Base-by-base conservation (phyloP, 2,113 vertebrate genomes). In the Apteryx owenii region DNA sequence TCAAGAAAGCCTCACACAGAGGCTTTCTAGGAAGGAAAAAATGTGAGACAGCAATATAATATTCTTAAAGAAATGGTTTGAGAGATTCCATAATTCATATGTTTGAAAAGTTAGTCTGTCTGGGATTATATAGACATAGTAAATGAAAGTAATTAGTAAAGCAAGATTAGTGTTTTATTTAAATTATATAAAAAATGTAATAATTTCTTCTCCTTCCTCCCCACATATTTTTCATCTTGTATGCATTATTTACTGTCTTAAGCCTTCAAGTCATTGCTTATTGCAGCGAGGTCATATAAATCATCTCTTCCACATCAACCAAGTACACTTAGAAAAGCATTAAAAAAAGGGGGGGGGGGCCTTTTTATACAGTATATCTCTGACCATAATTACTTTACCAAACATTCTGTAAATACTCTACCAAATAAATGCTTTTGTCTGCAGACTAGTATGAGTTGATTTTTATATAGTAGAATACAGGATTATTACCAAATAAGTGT, bases 171-270 rank as follows among this genome's bases (percentile, higher is more conserved):
- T 6, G 20, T 46, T 51, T 72, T 87, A 84, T 89, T 84, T 19
- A 93, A 89, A 28, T 56, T 33, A 79, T 8, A 75, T n/a, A 81
- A 78, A 65, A 91, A 71, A 31, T 20, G 12, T 76, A 91, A 53
- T 31, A 89, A 89, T 91, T 95, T 85, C n/a, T 89, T 72, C 15
- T 53, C 38, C 23, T 81, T 31, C 83, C 20, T 36, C 48, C 22
- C 28, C 21, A 95, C 88, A 54, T 64, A 75, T 58, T 93, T 85
- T 88, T 89, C 68, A 85, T 94, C 54, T 40, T 85, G 20, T 33
- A 73, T 83, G 68, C 72, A 93, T 90, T 85, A 95, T 90, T 94
- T 90, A 93, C 50, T 40, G 76, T 38, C 36, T 40, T 70, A 88
- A 81, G 80, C 71, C 79, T 93, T 88, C 70, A 92, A 89, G 86